Evolutionary conservation across 2,797 vertebrate genomes (phyloP).

Genomic region (Melanotaenia pygmaea): DNA sequence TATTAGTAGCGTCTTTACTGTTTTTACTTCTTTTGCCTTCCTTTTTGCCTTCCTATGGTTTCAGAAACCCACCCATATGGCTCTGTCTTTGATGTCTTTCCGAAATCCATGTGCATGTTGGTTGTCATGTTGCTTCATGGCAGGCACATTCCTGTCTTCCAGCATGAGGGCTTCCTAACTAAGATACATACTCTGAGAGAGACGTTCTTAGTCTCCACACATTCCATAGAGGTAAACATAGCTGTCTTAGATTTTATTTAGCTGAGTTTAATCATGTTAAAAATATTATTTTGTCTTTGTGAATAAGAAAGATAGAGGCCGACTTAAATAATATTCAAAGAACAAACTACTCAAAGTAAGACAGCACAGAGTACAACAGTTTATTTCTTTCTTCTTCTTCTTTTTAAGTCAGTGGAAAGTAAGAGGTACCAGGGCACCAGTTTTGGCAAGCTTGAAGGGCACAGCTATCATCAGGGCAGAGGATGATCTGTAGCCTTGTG

Average conservation of each 20-base stretch:
- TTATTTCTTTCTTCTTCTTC: neutral
- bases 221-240: neutral
- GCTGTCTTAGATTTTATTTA: neutral
- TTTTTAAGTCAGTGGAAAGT: constrained; percentile 3
- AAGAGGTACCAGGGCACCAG: constrained; percentile 21
- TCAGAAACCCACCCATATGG: constrained; percentile 69
- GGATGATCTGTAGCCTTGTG: constrained; percentile 61
- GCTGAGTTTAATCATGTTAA: neutral
- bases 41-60: constrained; percentile 45
- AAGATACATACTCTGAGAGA: constrained; percentile 19
- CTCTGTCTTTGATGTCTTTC: constrained; percentile 66
- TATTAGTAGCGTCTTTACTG: neutral
- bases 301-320: neutral
- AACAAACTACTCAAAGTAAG: constrained; percentile 2
- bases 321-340: neutral
- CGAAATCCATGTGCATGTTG: constrained; percentile 56
- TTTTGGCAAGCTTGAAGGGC: constrained; percentile 74
- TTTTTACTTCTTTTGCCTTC: neutral
- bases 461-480: constrained; percentile 50
- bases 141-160: constrained; percentile 42
- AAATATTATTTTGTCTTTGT: neutral
- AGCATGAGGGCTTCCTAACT: constrained; percentile 27
- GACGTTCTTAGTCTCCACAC: neutral
- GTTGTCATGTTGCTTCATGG: constrained; percentile 66
- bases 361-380: neutral